These are phyloP conservation scores for Littorina saxatilis DNA, from an alignment of 1,140 invertebrate species.

Conservation along the genomic window DNA sequence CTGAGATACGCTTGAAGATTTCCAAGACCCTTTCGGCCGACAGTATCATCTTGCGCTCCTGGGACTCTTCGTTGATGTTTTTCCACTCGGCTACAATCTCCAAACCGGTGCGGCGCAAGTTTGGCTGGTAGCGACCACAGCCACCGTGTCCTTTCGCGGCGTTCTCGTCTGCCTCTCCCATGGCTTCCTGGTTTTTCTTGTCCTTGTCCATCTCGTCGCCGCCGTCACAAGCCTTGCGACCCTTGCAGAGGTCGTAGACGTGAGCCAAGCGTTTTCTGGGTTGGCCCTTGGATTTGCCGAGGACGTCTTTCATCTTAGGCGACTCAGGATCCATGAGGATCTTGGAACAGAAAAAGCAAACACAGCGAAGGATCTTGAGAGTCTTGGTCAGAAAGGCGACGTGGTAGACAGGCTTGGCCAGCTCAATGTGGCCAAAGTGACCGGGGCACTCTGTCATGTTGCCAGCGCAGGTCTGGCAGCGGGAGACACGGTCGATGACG, in stretches of 20 bases:
- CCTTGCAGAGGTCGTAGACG: slow-evolving; percentile 99
- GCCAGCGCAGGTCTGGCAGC: slow-evolving; percentile 98
- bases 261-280: slow-evolving; percentile 94
- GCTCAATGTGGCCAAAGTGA: slow-evolving; percentile 99
- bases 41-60: slow-evolving; percentile 84
- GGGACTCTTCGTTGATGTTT: slow-evolving; percentile 97
- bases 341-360: slow-evolving; percentile 99
- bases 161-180: slow-evolving; percentile 45
- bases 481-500: slow-evolving; percentile 90
- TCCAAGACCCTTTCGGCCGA: slow-evolving; percentile 97
- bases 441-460: slow-evolving; percentile 99
- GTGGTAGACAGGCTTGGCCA: slow-evolving; percentile 99
- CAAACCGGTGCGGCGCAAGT: slow-evolving; percentile 89
- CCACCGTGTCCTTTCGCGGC: slow-evolving; percentile 84
- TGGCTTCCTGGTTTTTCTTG: slow-evolving; percentile 62
- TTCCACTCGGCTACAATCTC: slow-evolving; percentile 99
- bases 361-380: slow-evolving; percentile 96
- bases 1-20: slow-evolving; percentile 97
- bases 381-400: slow-evolving; percentile 98
- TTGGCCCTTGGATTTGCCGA: slow-evolving; percentile 98
- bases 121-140: slow-evolving; percentile 98
- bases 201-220: slow-evolving; percentile 98
- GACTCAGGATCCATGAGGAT: slow-evolving; percentile 88
- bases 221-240: slow-evolving; percentile 98
- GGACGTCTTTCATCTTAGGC: slow-evolving; percentile 97